Conservation (phyloP, 2,888 invertebrate genomes). For the Eudemis profundana region DNA sequence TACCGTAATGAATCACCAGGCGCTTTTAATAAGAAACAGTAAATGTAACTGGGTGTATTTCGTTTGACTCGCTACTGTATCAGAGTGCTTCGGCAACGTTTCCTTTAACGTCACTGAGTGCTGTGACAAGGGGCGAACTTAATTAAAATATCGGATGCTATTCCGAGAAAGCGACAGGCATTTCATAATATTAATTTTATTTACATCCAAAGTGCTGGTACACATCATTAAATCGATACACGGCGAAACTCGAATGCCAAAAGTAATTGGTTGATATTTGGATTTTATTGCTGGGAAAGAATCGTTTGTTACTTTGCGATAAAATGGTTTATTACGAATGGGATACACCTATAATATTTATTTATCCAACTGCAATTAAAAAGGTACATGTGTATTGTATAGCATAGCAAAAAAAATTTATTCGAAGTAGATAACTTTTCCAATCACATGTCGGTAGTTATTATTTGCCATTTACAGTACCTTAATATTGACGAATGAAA, state of each 20-base stretch:
- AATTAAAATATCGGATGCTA: slow-evolving; percentile 61
- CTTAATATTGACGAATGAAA: slow-evolving; percentile 16
- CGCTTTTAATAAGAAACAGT: slow-evolving; percentile 15
- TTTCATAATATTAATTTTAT: slow-evolving; percentile 14
- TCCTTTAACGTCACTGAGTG: slow-evolving; percentile 47
- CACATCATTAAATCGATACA: slow-evolving; percentile 13
- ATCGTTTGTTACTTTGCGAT: neutral
- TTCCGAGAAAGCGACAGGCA: slow-evolving; percentile 44
- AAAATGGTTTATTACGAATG: neutral
- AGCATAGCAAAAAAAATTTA: no score
- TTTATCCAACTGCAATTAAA: no score
- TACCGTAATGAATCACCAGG: slow-evolving; percentile 11
- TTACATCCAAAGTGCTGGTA: neutral
- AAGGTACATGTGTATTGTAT: no score
- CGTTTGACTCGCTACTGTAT: slow-evolving; percentile 14
- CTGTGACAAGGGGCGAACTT: slow-evolving; percentile 52
- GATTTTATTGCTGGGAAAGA: neutral
- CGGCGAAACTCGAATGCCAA: neutral
- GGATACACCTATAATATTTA: no score
- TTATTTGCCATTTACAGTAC: neutral
- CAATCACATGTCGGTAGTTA: neutral
- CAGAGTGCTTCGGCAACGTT: slow-evolving; percentile 44
- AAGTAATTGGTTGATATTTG: neutral
- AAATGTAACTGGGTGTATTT: slow-evolving; percentile 21
- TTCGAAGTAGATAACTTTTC: no score